These are phyloP conservation scores for Octomys mimax DNA, from an alignment of 2,797 vertebrate genomes.

Conservation along the genomic window DNA sequence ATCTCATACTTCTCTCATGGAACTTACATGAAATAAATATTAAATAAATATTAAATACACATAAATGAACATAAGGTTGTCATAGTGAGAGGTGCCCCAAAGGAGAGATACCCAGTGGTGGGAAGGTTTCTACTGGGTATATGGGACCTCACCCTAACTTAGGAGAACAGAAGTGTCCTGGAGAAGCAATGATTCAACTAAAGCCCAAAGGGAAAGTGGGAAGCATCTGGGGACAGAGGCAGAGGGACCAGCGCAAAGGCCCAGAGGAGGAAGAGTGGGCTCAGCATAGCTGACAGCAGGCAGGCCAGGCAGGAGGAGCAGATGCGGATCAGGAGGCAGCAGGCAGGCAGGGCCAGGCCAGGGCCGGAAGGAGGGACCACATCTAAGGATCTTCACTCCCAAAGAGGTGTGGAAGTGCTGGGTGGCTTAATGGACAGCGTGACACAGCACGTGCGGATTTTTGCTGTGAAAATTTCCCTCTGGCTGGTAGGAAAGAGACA, in stretches of 20 bases:
- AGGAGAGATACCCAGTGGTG: not conserved
- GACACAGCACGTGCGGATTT: not conserved
- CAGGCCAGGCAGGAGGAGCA: too few relatives aligned
- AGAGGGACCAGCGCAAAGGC: not conserved
- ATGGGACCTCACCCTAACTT: not conserved
- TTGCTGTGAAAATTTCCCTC: not conserved
- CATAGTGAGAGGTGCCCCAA: not conserved
- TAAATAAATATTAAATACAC: not conserved
- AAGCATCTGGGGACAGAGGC: not conserved
- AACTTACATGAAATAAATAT: not conserved
- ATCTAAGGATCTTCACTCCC: not conserved
- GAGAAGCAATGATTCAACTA: not conserved
- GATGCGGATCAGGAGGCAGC: not conserved
- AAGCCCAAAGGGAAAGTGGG: not conserved
- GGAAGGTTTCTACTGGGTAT: not conserved
- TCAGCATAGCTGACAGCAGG: not conserved
- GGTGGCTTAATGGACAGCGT: not conserved
- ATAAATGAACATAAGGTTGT: not conserved
- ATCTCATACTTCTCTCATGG: too few relatives aligned
- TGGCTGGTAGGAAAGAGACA: not conserved
- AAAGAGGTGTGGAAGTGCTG: not conserved
- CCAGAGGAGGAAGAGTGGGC: not conserved
- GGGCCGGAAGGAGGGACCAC: not conserved
- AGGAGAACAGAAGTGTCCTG: not conserved
- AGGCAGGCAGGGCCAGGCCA: not conserved